Evolutionary conservation across 2,113 vertebrate species (phyloP).

Genomic region (Nothobranchius kuhntae): DNA sequence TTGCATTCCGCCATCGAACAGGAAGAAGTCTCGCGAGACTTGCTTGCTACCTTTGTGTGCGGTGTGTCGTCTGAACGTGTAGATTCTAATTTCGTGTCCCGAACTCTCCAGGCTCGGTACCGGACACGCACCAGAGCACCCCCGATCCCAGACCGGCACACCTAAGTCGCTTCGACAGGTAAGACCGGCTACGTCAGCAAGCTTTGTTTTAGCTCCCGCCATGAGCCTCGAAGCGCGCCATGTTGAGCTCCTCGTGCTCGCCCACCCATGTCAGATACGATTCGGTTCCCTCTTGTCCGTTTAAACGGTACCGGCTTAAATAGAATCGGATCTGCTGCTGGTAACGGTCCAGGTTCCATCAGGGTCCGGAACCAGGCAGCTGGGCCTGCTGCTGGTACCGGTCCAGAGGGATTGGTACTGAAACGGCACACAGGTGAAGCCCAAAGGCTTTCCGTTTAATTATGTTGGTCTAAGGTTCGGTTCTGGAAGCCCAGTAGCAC

Average conservation of each 20-base stretch:
- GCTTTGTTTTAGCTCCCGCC: not conserved
- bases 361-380: not conserved
- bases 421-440: too few species aligned
- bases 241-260: not conserved
- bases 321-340: not conserved
- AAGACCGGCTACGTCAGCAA: not conserved
- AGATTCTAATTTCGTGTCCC: not conserved
- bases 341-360: not conserved
- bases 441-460: too few species aligned
- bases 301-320: not conserved
- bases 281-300: not conserved
- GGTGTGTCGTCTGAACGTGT: not conserved
- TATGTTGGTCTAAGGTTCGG: too few species aligned
- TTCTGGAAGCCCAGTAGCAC: too few species aligned
- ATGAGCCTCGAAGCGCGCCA: slow-evolving; percentile 8
- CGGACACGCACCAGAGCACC: not conserved
- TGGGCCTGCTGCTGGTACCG: too few species aligned
- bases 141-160: too few species aligned
- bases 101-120: not conserved
- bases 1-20: too few species aligned
- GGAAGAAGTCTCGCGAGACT: slow-evolving; percentile 23
- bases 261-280: not conserved
- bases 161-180: slow-evolving; percentile 18
- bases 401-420: too few species aligned
- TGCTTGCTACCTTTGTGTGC: slow-evolving; percentile 35